Base-by-base conservation (phyloP, 1,140 invertebrate species). In the Linepithema humile region DNA sequence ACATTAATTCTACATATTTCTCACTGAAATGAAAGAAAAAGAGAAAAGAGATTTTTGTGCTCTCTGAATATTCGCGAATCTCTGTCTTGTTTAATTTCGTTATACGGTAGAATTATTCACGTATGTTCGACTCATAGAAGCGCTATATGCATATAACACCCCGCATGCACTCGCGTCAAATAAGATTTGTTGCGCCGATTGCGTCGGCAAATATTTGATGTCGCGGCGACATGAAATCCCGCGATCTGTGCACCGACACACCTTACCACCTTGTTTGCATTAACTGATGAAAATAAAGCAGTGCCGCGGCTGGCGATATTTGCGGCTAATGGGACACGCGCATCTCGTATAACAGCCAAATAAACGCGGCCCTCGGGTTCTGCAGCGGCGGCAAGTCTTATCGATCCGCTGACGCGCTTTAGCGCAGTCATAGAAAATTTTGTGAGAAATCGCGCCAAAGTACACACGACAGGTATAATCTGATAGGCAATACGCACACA, bases 121-220 rank as follows among this genome's bases (percentile, higher is more conserved):
- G 38, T 32, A 59, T 23, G 35, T 70, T 53, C 5, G n/a, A 10
- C 59, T n/a, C 73, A 23, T 6, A 23, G 40, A 23, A 48, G 23
- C 35, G n/a, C 38, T 32, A 26, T 65, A 53, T 74, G 69, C 69
- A 82, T 65, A 67, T 82, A 45, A 74, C 53, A 50, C 53, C 48
- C 45, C 50, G 45, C 65, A 80, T 70, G 67, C 70, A 48, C 20
- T 12, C 43, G 67, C 67, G 67, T 67, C 85, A 86, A 87, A 86
- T 87, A 87, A 87, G 85, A 83, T 87, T 86, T 64, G 85, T 86
- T 64, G 85, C 70, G 65, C 50, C 78, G 78, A 86, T 83, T 73
- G 78, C 53, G 60, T 86, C 78, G 67, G 32, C 78, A 87, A 87
- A 87, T 87, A 87, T 87, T 87, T 87, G 85, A 65, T 80, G 20